Conservation (phyloP, 2,888 invertebrate genomes). For the Suillia variegata region DNA sequence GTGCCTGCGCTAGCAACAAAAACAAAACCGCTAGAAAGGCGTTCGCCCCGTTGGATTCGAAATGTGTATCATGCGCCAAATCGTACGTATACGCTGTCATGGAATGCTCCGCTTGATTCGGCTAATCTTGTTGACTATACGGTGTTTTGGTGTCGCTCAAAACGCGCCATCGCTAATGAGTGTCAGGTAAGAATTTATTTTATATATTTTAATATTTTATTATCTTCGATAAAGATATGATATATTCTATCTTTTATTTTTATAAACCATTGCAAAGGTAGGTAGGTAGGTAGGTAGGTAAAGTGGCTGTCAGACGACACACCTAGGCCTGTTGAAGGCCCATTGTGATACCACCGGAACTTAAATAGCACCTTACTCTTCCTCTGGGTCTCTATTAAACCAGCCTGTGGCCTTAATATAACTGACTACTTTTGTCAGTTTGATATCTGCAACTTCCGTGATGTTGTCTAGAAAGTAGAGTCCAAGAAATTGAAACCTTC, state of each 20-base stretch:
- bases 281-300: background rate
- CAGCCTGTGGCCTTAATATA: too few species aligned
- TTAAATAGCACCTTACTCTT: too few species aligned
- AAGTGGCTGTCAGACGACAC: too few species aligned
- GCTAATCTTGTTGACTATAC: slow-evolving; percentile 70
- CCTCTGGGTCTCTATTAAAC: too few species aligned
- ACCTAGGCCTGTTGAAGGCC: too few species aligned
- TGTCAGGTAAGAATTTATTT: slow-evolving; percentile 63
- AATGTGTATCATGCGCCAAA: slow-evolving; percentile 69
- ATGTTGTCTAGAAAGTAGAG: too few species aligned
- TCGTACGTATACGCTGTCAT: slow-evolving; percentile 73
- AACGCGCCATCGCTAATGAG: slow-evolving; percentile 64
- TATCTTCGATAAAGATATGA: background rate
- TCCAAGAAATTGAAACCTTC: too few species aligned
- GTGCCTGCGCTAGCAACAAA: slow-evolving; percentile 26
- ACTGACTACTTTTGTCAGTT: too few species aligned
- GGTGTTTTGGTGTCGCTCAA: slow-evolving; percentile 75
- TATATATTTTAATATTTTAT: background rate
- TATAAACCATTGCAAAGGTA: too few species aligned
- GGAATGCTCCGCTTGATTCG: slow-evolving; percentile 65
- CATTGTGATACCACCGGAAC: too few species aligned
- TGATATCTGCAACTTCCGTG: too few species aligned
- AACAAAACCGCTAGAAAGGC: slow-evolving; percentile 17
- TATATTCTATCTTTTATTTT: slow-evolving; percentile 4
- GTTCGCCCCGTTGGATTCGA: slow-evolving; percentile 63